Evolutionary conservation across 2,113 vertebrate species (phyloP).

Genomic region (Pluvianellus socialis): DNA sequence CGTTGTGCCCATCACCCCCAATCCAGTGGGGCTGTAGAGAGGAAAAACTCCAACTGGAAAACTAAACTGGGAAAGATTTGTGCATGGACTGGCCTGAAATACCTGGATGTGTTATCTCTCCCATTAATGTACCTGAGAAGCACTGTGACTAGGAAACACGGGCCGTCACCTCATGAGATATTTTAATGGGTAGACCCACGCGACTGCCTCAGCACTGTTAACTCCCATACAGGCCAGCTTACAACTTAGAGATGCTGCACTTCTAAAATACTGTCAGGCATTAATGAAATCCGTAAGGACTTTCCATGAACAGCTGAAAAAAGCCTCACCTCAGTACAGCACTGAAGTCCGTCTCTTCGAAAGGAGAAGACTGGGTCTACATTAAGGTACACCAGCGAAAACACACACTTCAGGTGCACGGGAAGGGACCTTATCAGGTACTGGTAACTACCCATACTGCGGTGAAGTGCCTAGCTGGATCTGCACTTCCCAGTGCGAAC

Average conservation of each 20-base stretch:
- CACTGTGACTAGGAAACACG: not conserved
- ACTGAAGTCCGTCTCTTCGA: too few species aligned
- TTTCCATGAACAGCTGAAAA: not conserved
- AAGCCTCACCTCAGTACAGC: too few species aligned
- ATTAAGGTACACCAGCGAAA: too few species aligned
- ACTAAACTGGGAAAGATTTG: not conserved
- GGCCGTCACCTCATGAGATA: not conserved
- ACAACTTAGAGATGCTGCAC: not conserved
- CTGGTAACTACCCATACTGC: too few species aligned
- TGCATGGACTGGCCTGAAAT: not conserved
- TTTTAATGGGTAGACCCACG: not conserved
- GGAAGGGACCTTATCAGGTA: too few species aligned
- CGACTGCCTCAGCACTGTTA: not conserved
- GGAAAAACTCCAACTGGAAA: not conserved
- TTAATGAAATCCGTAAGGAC: not conserved
- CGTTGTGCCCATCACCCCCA: not conserved
- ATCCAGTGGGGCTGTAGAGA: not conserved
- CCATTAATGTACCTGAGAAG: not conserved
- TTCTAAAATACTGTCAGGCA: not conserved
- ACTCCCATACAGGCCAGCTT: not conserved
- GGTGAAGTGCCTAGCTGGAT: too few species aligned
- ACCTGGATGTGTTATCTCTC: not conserved
- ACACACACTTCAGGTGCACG: too few species aligned
- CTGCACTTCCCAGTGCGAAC: too few species aligned
- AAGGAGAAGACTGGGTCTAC: too few species aligned